A percentile compares a stretch with the other conserved stretches of the same genome.
These are phyloP conservation scores for Plebejus anna DNA, from an alignment of 2,888 invertebrate species.

Conservation along the genomic window DNA sequence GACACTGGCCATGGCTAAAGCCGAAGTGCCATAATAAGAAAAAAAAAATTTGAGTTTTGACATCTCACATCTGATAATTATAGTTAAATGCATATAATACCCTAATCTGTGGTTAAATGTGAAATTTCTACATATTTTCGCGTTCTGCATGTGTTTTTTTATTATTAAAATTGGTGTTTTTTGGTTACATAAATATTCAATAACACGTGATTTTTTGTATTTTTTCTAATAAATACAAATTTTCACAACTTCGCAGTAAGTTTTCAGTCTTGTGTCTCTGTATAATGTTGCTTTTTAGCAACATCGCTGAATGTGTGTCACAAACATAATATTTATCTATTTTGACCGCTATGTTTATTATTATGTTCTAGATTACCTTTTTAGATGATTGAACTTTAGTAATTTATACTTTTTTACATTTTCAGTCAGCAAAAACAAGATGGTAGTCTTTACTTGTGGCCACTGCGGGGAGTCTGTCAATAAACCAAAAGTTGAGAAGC, in stretches of 20 bases:
- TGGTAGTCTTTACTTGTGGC: slow-evolving; percentile 97
- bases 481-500: slow-evolving; percentile 95
- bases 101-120: too few species aligned
- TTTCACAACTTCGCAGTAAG: background rate
- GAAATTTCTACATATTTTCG: background rate
- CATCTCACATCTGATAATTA: background rate
- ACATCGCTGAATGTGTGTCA: background rate
- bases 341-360: background rate
- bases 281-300: background rate
- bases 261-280: background rate
- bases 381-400: background rate
- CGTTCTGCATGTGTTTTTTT: background rate
- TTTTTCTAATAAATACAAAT: slow-evolving; percentile 3
- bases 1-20: too few species aligned
- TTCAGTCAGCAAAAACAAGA: slow-evolving; percentile 51
- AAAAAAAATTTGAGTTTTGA: too few species aligned
- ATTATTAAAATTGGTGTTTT: background rate
- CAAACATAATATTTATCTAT: background rate
- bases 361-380: background rate
- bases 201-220: slow-evolving; percentile 11
- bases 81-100: too few species aligned
- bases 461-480: slow-evolving; percentile 94
- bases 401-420: background rate
- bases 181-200: slow-evolving; percentile 24
- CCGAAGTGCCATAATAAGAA: too few species aligned